Conservation (phyloP, 2,888 invertebrate genomes). For the Argyresthia albistria region DNA sequence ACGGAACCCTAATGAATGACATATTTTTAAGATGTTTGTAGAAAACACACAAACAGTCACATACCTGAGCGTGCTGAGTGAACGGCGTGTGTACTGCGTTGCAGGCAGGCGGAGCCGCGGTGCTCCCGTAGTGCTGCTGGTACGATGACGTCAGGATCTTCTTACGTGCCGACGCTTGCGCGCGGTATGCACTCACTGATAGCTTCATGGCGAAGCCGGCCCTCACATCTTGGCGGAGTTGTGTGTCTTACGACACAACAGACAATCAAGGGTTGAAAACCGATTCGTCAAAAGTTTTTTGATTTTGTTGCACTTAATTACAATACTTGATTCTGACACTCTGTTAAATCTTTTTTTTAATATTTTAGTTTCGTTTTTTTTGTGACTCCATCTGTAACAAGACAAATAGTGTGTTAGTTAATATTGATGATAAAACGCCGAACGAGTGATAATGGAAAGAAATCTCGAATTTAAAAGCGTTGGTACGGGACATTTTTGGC, state of each 20-base stretch:
- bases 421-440: neutral
- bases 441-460: no score
- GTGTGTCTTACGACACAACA: no score
- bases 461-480: no score
- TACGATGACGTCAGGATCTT: conserved; percentile 86
- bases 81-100: conserved; percentile 52
- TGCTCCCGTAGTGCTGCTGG: conserved; percentile 85
- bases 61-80: conserved; percentile 42
- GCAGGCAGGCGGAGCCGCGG: conserved; percentile 74
- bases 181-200: conserved; percentile 90
- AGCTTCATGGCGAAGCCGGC: conserved; percentile 77
- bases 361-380: no score
- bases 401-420: neutral
- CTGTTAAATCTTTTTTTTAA: no score
- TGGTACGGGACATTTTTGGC: no score
- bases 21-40: no score
- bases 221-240: neutral
- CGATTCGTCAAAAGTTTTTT: neutral
- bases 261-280: neutral
- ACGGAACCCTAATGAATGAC: no score
- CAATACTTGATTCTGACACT: no score
- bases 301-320: no score
- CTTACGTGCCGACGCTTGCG: conserved; percentile 91
- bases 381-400: neutral
- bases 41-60: no score